phyloP scores from a whole-genome alignment of 2,888 invertebrate species.

The Coleophora flavipennella region DNA sequence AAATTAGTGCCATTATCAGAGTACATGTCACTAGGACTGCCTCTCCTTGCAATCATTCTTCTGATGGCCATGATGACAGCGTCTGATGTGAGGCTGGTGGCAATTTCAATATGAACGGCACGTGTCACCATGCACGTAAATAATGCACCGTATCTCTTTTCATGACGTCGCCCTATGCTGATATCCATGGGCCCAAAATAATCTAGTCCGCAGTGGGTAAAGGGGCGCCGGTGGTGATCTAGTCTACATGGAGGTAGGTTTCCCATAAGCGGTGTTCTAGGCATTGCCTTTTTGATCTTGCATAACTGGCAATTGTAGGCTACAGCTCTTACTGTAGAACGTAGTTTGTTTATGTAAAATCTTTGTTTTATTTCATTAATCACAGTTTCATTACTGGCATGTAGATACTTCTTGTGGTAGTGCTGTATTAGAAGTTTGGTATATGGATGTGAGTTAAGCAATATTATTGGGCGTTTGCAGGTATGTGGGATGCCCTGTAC shows the following conservation, averaged over 20 bases:
- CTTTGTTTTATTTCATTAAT: too few species aligned
- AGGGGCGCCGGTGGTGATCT: not conserved
- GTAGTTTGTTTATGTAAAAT: not conserved
- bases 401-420: too few species aligned
- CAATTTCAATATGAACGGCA: slow-evolving; percentile 2
- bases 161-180: not conserved
- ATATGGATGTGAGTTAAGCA: too few species aligned
- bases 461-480: too few species aligned
- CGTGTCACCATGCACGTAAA: slow-evolving; percentile 2
- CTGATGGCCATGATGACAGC: slow-evolving; percentile 16
- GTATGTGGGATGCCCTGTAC: too few species aligned
- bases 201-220: not conserved
- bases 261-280: not conserved
- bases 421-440: too few species aligned
- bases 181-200: not conserved
- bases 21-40: slow-evolving; percentile 12
- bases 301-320: not conserved
- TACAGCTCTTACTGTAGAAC: not conserved
- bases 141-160: slow-evolving; percentile 2
- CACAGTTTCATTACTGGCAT: too few species aligned
- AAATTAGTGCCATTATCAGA: slow-evolving; percentile 19
- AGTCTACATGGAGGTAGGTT: not conserved
- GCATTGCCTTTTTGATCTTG: not conserved
- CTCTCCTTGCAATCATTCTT: slow-evolving; percentile 15
- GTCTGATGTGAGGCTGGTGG: slow-evolving; percentile 4